A percentile compares a stretch with the other conserved stretches of the same genome.
Conservation (phyloP, 2,888 invertebrate genomes). For the Pediacus dermestoides region DNA sequence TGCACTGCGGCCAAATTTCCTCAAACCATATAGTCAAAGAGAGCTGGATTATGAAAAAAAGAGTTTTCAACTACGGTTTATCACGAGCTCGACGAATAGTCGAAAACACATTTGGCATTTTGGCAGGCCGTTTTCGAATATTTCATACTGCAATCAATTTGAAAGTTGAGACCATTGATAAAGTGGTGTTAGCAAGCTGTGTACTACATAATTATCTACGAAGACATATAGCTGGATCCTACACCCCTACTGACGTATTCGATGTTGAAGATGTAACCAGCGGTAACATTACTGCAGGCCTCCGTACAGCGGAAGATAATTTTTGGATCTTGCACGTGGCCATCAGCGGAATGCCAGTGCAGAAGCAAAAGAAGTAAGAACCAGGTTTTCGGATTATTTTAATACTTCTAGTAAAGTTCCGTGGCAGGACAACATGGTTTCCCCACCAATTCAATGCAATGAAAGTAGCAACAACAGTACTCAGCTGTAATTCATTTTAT, state of each 20-base stretch:
- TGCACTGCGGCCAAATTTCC: slow-evolving; percentile 15
- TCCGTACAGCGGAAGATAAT: slow-evolving; percentile 8
- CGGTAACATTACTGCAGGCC: slow-evolving; percentile 10
- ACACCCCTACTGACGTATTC: slow-evolving; percentile 2
- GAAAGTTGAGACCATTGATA: slow-evolving; percentile 12
- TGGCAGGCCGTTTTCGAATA: slow-evolving; percentile 27
- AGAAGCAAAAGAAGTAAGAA: slow-evolving; percentile 10
- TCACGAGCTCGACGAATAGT: slow-evolving; percentile 25
- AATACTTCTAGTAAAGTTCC: slow-evolving; percentile 7
- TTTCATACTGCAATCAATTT: slow-evolving; percentile 26
- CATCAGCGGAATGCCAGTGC: slow-evolving; percentile 7
- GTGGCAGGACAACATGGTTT: slow-evolving; percentile 11
- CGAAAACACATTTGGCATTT: slow-evolving; percentile 27
- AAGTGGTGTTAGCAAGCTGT: slow-evolving; percentile 14
- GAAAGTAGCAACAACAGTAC: too few relatives aligned
- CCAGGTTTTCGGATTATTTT: slow-evolving; percentile 12
- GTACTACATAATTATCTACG: slow-evolving; percentile 15
- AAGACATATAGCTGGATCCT: slow-evolving; percentile 1
- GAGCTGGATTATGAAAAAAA: slow-evolving; percentile 11
- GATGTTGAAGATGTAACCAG: slow-evolving; percentile 15
- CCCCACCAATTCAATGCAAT: too few relatives aligned
- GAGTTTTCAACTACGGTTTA: slow-evolving; percentile 24
- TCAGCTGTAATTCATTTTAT: not conserved
- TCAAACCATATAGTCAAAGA: slow-evolving; percentile 18
- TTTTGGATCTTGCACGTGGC: not conserved